phyloP scores from a whole-genome alignment of 1,140 invertebrate species.

The Pogonus chalceus region DNA sequence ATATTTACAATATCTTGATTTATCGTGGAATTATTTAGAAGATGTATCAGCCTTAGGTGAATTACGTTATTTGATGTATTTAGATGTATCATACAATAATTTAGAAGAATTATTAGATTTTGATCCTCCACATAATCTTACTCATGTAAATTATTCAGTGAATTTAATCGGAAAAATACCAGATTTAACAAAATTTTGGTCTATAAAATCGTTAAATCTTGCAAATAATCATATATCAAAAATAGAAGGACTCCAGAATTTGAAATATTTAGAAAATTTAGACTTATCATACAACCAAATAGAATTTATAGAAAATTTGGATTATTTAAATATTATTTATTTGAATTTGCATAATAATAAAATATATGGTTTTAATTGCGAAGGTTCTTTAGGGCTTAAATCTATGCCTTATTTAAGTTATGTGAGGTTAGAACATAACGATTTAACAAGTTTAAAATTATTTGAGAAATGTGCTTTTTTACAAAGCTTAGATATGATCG shows the following conservation, averaged over 20 bases:
- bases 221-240: slow-evolving; percentile 21
- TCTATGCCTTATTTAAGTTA: slow-evolving; percentile 16
- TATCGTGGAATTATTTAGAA: slow-evolving; percentile 22
- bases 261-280: slow-evolving; percentile 16
- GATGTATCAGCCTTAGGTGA: slow-evolving; percentile 16
- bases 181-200: slow-evolving; percentile 26
- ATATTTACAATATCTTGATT: slow-evolving; percentile 25
- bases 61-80: slow-evolving; percentile 24
- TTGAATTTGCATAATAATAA: slow-evolving; percentile 16
- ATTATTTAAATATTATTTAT: slow-evolving; percentile 8
- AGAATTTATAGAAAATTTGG: slow-evolving; percentile 13
- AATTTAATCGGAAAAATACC: slow-evolving; percentile 20
- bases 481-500: slow-evolving; percentile 14
- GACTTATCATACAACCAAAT: slow-evolving; percentile 18
- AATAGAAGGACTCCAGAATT: slow-evolving; percentile 20
- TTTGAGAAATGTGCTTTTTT: slow-evolving; percentile 13
- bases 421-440: slow-evolving; percentile 15
- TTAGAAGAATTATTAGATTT: slow-evolving; percentile 22
- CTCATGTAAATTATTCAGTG: slow-evolving; percentile 21
- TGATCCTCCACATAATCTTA: slow-evolving; percentile 23
- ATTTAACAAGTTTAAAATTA: slow-evolving; percentile 15
- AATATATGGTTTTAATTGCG: slow-evolving; percentile 12
- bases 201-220: slow-evolving; percentile 23
- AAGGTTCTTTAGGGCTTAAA: slow-evolving; percentile 10
- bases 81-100: slow-evolving; percentile 24